A percentile compares a stretch with the other conserved stretches of the same genome.
These are phyloP conservation scores for Pelobates fuscus DNA, from an alignment of 2,113 vertebrate genomes.

Conservation along the genomic window DNA sequence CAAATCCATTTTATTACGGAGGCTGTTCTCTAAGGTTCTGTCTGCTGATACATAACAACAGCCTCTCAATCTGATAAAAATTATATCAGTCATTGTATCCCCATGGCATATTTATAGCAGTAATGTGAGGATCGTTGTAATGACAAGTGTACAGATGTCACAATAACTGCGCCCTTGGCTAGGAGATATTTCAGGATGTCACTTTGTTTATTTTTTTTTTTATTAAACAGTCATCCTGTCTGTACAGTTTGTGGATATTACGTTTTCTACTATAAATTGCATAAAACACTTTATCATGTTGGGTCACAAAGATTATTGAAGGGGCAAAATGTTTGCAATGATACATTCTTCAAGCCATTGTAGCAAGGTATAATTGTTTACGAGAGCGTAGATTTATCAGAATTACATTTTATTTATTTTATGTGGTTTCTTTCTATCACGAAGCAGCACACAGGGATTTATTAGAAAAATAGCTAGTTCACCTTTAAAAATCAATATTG, in stretches of 20 bases:
- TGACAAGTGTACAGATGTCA: constrained; percentile 83
- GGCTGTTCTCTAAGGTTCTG: constrained; percentile 71
- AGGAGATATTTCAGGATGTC: constrained; percentile 69
- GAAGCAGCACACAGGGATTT: constrained; percentile 12
- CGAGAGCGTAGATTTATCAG: constrained; percentile 15
- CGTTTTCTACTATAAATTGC: constrained; percentile 23
- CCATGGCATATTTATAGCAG: constrained; percentile 68
- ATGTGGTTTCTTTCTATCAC: constrained; percentile 1
- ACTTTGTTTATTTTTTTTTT: constrained; percentile 54
- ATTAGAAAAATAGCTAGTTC: not conserved
- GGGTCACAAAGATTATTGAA: constrained; percentile 38
- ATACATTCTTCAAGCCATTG: constrained; percentile 34
- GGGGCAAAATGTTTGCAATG: not conserved
- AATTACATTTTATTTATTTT: constrained; percentile 33
- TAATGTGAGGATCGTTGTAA: constrained; percentile 65
- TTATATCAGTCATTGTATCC: constrained; percentile 63
- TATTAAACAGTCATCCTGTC: constrained; percentile 54
- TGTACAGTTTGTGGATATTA: constrained; percentile 47
- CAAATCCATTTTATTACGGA: constrained; percentile 81
- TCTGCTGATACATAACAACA: constrained; percentile 69
- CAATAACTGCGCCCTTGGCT: constrained; percentile 72
- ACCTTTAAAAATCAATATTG: not conserved
- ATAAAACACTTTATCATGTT: constrained; percentile 33
- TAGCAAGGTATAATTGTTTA: constrained; percentile 33
- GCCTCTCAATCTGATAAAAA: constrained; percentile 71